phyloP scores from a whole-genome alignment of 1,140 invertebrate species.

The Hirudo medicinalis region DNA sequence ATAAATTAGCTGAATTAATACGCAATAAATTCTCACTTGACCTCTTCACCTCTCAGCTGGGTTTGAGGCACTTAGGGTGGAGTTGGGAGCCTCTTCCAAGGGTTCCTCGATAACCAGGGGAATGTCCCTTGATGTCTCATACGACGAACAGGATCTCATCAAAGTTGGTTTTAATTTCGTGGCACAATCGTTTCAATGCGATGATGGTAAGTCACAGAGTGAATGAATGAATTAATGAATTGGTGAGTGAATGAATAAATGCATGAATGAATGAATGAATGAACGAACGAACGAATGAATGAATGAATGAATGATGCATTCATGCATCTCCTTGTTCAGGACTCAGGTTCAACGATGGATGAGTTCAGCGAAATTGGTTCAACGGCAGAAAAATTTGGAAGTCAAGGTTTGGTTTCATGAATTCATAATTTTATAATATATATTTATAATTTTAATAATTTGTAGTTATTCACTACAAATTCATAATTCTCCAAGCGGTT shows the following conservation, averaged over 20 bases:
- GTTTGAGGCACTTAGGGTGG: conserved; percentile 59
- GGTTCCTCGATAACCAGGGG: conserved; percentile 44
- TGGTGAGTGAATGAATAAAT: not conserved
- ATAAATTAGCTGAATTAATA: too few species aligned
- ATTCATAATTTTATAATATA: too few species aligned
- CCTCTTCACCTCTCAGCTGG: conserved; percentile 34
- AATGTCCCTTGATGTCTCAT: conserved; percentile 51
- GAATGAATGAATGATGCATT: conserved; percentile 4
- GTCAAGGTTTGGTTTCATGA: not conserved
- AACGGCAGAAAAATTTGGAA: not conserved
- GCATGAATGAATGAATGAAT: not conserved
- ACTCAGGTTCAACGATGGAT: conserved; percentile 6
- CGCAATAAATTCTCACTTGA: too few species aligned
- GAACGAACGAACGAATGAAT: not conserved
- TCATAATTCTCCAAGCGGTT: too few species aligned
- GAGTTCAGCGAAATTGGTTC: not conserved
- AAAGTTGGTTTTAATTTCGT: conserved; percentile 43
- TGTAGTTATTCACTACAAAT: too few species aligned
- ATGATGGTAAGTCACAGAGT: not conserved
- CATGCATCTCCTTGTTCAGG: not conserved
- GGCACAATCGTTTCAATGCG: not conserved
- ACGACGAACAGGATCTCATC: conserved; percentile 57
- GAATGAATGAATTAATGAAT: conserved; percentile 1
- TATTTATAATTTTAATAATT: not conserved
- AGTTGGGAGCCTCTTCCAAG: conserved; percentile 51